Base-by-base conservation (phyloP, 2,888 invertebrate genomes). In the Crossocerus cetratus region DNA sequence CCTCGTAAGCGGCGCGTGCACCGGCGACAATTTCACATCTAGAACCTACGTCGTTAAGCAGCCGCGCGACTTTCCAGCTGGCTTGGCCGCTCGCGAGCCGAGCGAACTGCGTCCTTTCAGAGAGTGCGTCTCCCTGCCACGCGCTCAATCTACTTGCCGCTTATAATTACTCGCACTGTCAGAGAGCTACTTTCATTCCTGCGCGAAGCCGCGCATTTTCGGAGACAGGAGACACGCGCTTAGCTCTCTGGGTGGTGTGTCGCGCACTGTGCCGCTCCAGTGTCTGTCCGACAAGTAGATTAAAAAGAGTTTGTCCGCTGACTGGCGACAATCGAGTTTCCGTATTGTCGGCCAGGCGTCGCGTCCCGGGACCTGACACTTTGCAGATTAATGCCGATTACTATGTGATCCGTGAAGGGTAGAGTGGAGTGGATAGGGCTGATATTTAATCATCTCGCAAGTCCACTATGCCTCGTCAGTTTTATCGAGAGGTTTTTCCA, bases 371-470 rank as follows among this genome's bases (percentile, higher is more conserved):
- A 57, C 69, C 64, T 72, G 71, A 74, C 78, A 65, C 72, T 67
- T 44, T 68, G 71, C 53, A 69, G 75, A 76, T 84, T 84, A 83
- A 83, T 73, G 80, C 77, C 76, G 76, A 76, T 78, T 78, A 72
- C 74, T 32, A 32, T 32, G 8, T 32, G 5, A 32, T 32, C 32
- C 32, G 32, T 32, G 32, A 32, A 32, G 2, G 8, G 32, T 4
- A 32, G 11, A 5, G 3, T 8, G 32, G 8, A 68, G 68, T 59
- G 54, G 72, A 64, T 72, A 73, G 69, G 32, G 74, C 72, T 74
- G 77, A 80, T 77, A 81, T 83, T 84, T 82, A 82, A 84, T 83
- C 80, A 83, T 67, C 61, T 58, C 53, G 58, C 49, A 72, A 68
- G 68, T 72, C 65, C 65, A 76, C 71, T 72, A 69, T 75, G 81